Conservation (phyloP, 2,797 vertebrate species). For the Eulemur mongoz region DNA sequence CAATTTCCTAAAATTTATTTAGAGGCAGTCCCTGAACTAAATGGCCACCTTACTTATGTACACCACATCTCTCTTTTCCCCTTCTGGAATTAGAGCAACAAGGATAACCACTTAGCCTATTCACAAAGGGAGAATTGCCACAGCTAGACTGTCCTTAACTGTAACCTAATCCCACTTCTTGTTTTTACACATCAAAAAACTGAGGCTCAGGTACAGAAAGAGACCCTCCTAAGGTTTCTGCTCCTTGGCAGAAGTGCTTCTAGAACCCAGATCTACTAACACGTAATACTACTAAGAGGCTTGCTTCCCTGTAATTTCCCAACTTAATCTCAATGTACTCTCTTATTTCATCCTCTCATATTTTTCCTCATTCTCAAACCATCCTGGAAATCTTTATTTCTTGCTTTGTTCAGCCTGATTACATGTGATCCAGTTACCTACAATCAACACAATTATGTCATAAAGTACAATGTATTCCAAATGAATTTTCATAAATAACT, state of each 20-base stretch:
- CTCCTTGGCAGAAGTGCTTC: background rate
- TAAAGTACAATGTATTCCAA: background rate
- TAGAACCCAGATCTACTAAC: background rate
- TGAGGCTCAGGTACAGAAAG: background rate
- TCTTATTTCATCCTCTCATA: background rate
- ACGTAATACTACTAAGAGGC: background rate
- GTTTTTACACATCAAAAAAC: background rate
- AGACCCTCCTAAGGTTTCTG: background rate
- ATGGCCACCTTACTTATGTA: background rate
- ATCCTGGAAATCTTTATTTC: background rate
- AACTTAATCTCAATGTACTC: background rate
- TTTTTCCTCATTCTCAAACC: constrained; percentile 43
- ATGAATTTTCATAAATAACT: background rate
- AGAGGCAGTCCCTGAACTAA: background rate
- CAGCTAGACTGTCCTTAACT: background rate
- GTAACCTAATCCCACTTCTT: background rate
- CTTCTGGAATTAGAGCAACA: background rate
- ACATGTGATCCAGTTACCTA: constrained; percentile 30
- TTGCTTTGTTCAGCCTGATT: constrained; percentile 44
- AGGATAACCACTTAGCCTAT: background rate
- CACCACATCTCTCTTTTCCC: background rate
- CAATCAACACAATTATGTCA: constrained; percentile 54
- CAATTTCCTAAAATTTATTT: background rate
- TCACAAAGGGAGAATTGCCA: background rate
- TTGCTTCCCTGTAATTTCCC: background rate